These are phyloP conservation scores for Ispidina picta DNA, from an alignment of 2,797 vertebrate genomes.

Conservation along the genomic window DNA sequence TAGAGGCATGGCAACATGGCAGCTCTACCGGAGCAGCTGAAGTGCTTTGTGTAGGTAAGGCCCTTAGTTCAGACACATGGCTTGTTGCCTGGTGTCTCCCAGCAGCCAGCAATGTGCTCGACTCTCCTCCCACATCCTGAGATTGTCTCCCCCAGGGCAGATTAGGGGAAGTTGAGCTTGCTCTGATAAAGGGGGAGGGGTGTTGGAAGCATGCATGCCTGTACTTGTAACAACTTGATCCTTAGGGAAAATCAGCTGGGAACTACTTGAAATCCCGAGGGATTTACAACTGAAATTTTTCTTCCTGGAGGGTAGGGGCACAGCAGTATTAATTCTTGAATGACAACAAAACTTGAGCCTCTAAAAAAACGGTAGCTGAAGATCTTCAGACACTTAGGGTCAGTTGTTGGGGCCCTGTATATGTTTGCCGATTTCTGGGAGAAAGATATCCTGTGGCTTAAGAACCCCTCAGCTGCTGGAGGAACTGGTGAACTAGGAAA, in stretches of 20 bases:
- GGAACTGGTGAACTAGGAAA: not conserved
- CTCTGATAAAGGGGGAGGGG: slow-evolving; percentile 56
- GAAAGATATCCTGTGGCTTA: not conserved
- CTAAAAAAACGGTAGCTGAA: not conserved
- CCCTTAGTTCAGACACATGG: slow-evolving; percentile 50
- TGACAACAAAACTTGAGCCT: not conserved
- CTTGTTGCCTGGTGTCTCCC: slow-evolving; percentile 54
- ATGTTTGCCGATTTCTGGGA: not conserved
- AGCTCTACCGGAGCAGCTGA: slow-evolving; percentile 3
- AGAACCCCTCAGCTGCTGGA: not conserved
- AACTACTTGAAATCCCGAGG: not conserved
- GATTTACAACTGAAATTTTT: not conserved
- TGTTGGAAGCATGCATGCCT: slow-evolving; percentile 46
- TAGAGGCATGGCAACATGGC: slow-evolving; percentile 15
- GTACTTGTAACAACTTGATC: not conserved
- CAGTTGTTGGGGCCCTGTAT: not conserved
- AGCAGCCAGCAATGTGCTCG: slow-evolving; percentile 57
- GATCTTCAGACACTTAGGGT: not conserved
- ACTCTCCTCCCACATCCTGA: slow-evolving; percentile 68
- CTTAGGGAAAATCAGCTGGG: not conserved
- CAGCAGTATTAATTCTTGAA: not conserved
- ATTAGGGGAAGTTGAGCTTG: slow-evolving; percentile 63
- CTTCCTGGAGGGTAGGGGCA: not conserved
- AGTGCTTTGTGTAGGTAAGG: slow-evolving; percentile 37
- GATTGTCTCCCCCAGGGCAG: slow-evolving; percentile 66